These are phyloP conservation scores for Microdon myrmicae DNA, from an alignment of 2,888 invertebrate genomes.

Conservation along the genomic window DNA sequence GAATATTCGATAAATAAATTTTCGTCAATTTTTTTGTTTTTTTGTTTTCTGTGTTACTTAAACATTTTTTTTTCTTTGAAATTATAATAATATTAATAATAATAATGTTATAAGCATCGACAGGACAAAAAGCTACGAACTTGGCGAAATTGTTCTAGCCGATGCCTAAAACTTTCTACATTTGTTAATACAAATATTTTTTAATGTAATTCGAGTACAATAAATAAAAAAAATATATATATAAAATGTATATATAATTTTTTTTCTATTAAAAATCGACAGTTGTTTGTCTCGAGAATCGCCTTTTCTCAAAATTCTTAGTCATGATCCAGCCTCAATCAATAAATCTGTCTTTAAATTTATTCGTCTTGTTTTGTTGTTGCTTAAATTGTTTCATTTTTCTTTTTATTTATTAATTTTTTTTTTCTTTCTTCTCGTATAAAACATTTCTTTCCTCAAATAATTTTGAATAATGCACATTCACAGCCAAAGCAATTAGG, in stretches of 20 bases:
- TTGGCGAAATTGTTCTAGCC: slow-evolving; percentile 15
- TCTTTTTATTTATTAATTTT: background rate
- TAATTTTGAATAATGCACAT: slow-evolving; percentile 4
- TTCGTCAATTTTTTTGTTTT: slow-evolving; percentile 13
- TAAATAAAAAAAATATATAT: slow-evolving; percentile 35
- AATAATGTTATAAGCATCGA: slow-evolving; percentile 14
- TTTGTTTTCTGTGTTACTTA: background rate
- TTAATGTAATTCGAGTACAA: slow-evolving; percentile 2
- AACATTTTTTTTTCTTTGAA: background rate
- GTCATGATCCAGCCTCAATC: slow-evolving; percentile 2
- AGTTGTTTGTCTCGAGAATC: slow-evolving; percentile 7
- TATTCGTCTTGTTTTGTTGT: too few relatives aligned
- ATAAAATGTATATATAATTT: slow-evolving; percentile 21
- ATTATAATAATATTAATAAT: slow-evolving; percentile 19
- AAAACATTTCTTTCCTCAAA: background rate
- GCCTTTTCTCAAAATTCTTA: slow-evolving; percentile 8
- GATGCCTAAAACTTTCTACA: slow-evolving; percentile 43
- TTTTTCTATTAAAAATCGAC: slow-evolving; percentile 3
- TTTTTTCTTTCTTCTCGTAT: background rate
- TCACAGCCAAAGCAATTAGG: slow-evolving; percentile 3
- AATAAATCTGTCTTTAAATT: slow-evolving; percentile 3
- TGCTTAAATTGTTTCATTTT: slow-evolving; percentile 5
- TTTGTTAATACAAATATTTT: slow-evolving; percentile 47
- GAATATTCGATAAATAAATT: background rate
- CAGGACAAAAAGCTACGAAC: slow-evolving; percentile 1